A percentile compares a stretch with the other conserved stretches of the same genome.
Evolutionary conservation across 2,113 vertebrate species (phyloP).

Genomic region (Hippocampus abdominalis): DNA sequence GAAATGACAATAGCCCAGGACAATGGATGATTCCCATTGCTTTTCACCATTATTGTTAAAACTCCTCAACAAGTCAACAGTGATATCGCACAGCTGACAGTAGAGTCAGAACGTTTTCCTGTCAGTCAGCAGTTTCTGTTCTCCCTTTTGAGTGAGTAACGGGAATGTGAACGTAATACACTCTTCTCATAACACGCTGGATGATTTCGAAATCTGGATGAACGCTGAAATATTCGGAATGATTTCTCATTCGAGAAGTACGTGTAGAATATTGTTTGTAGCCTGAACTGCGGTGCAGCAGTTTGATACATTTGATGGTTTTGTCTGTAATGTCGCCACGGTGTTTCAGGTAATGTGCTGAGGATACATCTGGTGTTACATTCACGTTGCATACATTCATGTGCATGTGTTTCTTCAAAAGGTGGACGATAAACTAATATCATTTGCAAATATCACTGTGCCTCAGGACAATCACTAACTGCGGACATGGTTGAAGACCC

Average conservation of each 20-base stretch:
- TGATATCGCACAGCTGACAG: constrained; percentile 2
- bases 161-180: not conserved
- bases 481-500: constrained; percentile 4
- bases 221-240: not conserved
- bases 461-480: constrained; percentile 26
- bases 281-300: not conserved
- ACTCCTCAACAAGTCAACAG: not conserved
- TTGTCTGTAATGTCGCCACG: not conserved
- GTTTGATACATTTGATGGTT: not conserved
- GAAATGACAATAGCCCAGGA: too few species aligned
- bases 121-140: constrained; percentile 28
- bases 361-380: not conserved
- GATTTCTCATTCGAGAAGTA: not conserved
- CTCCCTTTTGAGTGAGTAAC: constrained; percentile 8
- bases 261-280: not conserved
- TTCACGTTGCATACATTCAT: not conserved
- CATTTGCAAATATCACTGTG: not conserved
- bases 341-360: not conserved
- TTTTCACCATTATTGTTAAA: not conserved
- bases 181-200: not conserved
- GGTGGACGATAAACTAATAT: not conserved
- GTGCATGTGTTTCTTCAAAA: not conserved
- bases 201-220: not conserved
- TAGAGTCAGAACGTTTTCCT: not conserved
- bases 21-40: not conserved